These are phyloP conservation scores for Indri indri DNA, from an alignment of 2,113 vertebrate species.

Conservation along the genomic window DNA sequence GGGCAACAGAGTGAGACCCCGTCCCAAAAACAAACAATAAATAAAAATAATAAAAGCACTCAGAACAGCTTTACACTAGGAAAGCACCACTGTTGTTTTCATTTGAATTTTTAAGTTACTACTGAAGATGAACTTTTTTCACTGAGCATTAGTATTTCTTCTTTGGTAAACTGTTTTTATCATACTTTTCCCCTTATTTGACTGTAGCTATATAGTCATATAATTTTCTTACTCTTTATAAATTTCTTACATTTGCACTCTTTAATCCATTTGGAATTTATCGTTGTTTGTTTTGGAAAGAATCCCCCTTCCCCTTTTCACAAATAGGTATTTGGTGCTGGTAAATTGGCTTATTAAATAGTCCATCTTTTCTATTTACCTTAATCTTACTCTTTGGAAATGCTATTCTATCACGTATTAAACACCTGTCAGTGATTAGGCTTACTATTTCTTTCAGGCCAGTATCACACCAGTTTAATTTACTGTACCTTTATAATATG, in stretches of 20 bases:
- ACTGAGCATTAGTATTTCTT: background rate
- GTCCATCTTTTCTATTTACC: background rate
- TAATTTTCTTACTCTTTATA: background rate
- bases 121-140: background rate
- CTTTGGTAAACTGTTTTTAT: background rate
- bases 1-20: no score
- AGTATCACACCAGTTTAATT: background rate
- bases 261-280: background rate
- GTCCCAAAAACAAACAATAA: no score
- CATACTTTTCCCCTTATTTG: background rate
- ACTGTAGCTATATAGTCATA: background rate
- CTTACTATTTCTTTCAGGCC: background rate
- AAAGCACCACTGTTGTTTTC: background rate
- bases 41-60: background rate
- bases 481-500: background rate
- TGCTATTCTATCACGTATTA: background rate
- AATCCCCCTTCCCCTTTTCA: background rate
- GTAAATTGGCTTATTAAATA: background rate
- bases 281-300: background rate
- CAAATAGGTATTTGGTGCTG: background rate
- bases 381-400: background rate
- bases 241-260: background rate
- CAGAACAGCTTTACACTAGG: background rate
- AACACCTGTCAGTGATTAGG: background rate
- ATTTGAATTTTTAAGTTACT: background rate